phyloP scores from a whole-genome alignment of 2,888 invertebrate genomes.

The Lasioglossum leucozonium region DNA sequence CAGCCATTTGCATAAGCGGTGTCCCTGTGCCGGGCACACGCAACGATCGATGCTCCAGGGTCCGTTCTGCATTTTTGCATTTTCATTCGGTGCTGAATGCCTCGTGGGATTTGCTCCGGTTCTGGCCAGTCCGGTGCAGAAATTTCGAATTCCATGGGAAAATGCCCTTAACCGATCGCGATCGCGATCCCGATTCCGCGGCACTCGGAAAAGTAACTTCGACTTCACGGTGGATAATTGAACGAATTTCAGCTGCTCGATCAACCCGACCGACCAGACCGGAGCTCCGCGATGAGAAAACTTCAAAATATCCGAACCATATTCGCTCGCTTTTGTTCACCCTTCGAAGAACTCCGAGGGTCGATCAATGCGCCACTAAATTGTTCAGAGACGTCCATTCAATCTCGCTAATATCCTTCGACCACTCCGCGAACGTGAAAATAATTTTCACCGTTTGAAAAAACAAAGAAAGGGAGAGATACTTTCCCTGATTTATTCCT shows the following conservation, averaged over 20 bases:
- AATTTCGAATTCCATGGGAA: constrained; percentile 44
- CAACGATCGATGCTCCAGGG: constrained; percentile 29
- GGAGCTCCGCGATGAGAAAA: background rate
- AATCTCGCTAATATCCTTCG: background rate
- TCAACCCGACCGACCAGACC: constrained; percentile 29
- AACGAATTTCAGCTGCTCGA: constrained; percentile 36
- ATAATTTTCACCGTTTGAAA: background rate
- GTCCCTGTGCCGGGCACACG: constrained; percentile 30
- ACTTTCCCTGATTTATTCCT: background rate
- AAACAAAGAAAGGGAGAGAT: background rate
- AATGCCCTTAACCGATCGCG: constrained; percentile 25
- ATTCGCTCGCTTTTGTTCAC: background rate
- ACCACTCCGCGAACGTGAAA: background rate
- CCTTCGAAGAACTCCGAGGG: background rate
- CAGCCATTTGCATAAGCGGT: constrained; percentile 62
- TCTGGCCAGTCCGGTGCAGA: constrained; percentile 8
- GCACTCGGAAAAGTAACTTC: constrained; percentile 28
- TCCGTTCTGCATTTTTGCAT: constrained; percentile 59
- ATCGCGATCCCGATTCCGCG: constrained; percentile 25
- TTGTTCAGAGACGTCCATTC: background rate
- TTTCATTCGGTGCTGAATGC: constrained; percentile 45
- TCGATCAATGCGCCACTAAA: background rate
- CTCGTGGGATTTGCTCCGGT: constrained; percentile 41
- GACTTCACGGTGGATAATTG: constrained; percentile 41
- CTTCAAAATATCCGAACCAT: background rate